A percentile compares a stretch with the other conserved stretches of the same genome.
These are phyloP conservation scores for Isaurus tuberculatus DNA, from an alignment of 92 coral and sea anemone species.

Conservation along the genomic window DNA sequence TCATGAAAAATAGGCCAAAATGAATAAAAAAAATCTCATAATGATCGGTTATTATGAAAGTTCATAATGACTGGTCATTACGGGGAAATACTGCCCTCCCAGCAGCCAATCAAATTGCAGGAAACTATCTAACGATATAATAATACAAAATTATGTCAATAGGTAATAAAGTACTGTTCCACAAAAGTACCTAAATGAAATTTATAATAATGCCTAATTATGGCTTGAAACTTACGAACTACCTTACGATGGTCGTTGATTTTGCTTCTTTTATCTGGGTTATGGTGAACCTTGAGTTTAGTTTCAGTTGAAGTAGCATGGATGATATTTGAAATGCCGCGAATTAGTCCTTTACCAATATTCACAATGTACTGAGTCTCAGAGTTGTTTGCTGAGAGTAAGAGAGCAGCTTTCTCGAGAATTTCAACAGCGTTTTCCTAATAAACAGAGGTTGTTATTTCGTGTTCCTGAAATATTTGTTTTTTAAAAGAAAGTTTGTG, in stretches of 20 bases:
- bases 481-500: background rate
- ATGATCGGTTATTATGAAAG: too few species aligned
- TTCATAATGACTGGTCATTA: too few species aligned
- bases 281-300: background rate
- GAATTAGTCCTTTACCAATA: slow-evolving; percentile 77
- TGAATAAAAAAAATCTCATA: too few species aligned
- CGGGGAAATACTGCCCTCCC: too few species aligned
- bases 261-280: background rate
- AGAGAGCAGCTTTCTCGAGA: slow-evolving; percentile 66
- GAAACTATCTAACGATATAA: too few species aligned
- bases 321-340: slow-evolving; percentile 79
- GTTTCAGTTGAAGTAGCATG: slow-evolving; percentile 68
- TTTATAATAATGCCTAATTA: too few species aligned
- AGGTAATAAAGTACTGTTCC: too few species aligned
- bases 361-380: slow-evolving; percentile 64
- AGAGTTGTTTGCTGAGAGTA: slow-evolving; percentile 53
- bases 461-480: background rate
- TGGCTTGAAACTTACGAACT: background rate
- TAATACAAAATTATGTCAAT: too few species aligned
- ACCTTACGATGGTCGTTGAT: slow-evolving; percentile 1
- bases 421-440: slow-evolving; percentile 80
- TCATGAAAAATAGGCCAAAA: too few species aligned
- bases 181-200: too few species aligned
- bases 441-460: background rate
- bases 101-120: too few species aligned